Percentiles rank a stretch among this genome's conserved stretches.
Evolutionary conservation across 2,888 invertebrate genomes (phyloP).

Genomic region (Chalcosyrphus nemorum): DNA sequence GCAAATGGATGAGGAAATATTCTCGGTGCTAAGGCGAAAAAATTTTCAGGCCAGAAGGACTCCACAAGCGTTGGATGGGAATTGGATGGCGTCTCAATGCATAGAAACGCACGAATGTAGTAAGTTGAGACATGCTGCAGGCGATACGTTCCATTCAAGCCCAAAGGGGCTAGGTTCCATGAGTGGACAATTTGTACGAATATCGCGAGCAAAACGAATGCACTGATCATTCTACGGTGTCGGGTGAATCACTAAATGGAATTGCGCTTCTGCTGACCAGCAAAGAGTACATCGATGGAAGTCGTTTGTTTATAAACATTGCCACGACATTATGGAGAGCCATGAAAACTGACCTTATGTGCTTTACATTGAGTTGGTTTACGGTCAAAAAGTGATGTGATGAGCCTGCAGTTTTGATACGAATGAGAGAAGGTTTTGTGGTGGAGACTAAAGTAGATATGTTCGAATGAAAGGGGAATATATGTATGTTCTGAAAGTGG

Average conservation of each 20-base stretch:
- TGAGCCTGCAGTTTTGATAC: constrained; percentile 3
- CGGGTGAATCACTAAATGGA: constrained; percentile 42
- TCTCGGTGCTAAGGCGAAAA: constrained; percentile 75
- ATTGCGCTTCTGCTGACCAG: constrained; percentile 37
- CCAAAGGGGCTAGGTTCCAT: constrained; percentile 77
- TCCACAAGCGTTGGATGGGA: constrained; percentile 78
- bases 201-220: constrained; percentile 30
- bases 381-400: constrained; percentile 7
- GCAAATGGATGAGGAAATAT: constrained; percentile 74
- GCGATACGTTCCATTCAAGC: constrained; percentile 78
- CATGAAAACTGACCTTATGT: constrained; percentile 60
- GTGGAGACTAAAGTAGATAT: too few species aligned
- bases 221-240: constrained; percentile 49
- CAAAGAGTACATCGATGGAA: background rate
- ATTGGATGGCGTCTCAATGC: constrained; percentile 76
- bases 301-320: constrained; percentile 54
- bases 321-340: background rate
- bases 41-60: constrained; percentile 78
- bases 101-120: constrained; percentile 78
- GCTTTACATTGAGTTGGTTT: constrained; percentile 17
- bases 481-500: background rate
- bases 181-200: constrained; percentile 8
- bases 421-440: background rate
- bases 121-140: constrained; percentile 78
- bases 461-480: too few species aligned